Percentiles rank a stretch among this genome's conserved stretches.
Conservation (phyloP, 1,140 invertebrate genomes). For the Drosophila santomea region DNA sequence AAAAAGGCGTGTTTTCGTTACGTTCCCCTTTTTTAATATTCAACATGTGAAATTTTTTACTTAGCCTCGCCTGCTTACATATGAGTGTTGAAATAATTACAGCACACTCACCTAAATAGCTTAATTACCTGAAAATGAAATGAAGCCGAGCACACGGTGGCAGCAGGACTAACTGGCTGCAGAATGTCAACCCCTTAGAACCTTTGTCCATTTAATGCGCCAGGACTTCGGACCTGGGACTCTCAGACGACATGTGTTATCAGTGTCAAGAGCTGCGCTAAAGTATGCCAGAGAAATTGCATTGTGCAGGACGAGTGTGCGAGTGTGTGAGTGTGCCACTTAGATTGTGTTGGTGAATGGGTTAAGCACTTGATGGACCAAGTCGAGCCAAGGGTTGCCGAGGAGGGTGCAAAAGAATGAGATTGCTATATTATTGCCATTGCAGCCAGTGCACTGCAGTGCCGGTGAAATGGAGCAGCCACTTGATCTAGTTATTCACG, state of each 20-base stretch:
- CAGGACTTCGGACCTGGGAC: constrained; percentile 29
- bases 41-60: not conserved
- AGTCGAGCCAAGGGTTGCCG: constrained; percentile 6
- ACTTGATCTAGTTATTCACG: constrained; percentile 53
- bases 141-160: constrained; percentile 13
- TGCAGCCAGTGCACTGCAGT: too few relatives aligned
- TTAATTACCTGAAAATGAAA: constrained; percentile 8
- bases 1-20: too few relatives aligned
- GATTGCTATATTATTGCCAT: constrained; percentile 48
- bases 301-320: constrained; percentile 36
- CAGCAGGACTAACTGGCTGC: constrained; percentile 40
- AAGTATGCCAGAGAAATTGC: constrained; percentile 70
- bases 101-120: not conserved
- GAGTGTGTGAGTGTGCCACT: not conserved
- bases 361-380: constrained; percentile 49
- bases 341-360: constrained; percentile 38
- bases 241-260: constrained; percentile 74
- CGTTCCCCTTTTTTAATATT: too few relatives aligned
- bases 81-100: not conserved
- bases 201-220: constrained; percentile 76
- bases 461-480: constrained; percentile 49
- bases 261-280: constrained; percentile 80
- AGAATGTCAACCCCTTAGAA: constrained; percentile 53
- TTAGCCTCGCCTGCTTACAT: too few relatives aligned
- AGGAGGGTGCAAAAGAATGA: constrained; percentile 21